Evolutionary conservation across 2,888 invertebrate species (phyloP), one percentile per base, ranked within the genome.

Genomic region (Amblyjoppa fuscipennis): DNA sequence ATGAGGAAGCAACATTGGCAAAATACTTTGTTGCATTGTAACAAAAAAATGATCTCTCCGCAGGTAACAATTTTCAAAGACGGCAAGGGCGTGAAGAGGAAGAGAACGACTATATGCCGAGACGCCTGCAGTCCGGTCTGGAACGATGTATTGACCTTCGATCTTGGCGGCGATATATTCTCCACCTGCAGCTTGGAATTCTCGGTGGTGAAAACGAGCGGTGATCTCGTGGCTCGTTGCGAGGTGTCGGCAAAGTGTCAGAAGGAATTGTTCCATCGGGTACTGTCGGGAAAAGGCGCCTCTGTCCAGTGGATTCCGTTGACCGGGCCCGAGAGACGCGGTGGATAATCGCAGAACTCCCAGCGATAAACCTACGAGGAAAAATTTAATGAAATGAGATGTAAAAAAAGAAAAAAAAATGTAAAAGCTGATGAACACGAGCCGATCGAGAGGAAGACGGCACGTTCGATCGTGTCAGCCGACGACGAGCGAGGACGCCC

Each of bases 171-270:
- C 84, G 96, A 96, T 64, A 94, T 94, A 74, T 93, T 96, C 20
- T 95, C 95, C 83, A 95, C 94, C 86, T 95, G 95, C 78, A 92
- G 94, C 31, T 92, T 96, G 13, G 96, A 96, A 90, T 95, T 96
- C 88, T 94, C 95, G 4, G 95, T 96, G 1, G 94, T 95, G 69
- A 96, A 96, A 90, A 96, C 96, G 89, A 96, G 95, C 87, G 96
- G 95, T 89, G 96, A 96, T 91, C 92, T 95, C 56, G 93, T 96
- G 13, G 96, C 95, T 0, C 92, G 95, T 49, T 95, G 96, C 74
- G 90, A 95, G 13, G 95, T 96, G 2, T 93, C 93, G 0, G 84
- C 81, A 4, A 89, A 90, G n/a, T 89, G 89, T 70, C 93, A 96
- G 86, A 95, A 94, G 87, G 94, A 95, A 77, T 95, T 96, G 84